A percentile compares a stretch with the other conserved stretches of the same genome.
These are phyloP conservation scores for Coracopsis vasa DNA, from an alignment of 2,113 vertebrate genomes.

Conservation along the genomic window DNA sequence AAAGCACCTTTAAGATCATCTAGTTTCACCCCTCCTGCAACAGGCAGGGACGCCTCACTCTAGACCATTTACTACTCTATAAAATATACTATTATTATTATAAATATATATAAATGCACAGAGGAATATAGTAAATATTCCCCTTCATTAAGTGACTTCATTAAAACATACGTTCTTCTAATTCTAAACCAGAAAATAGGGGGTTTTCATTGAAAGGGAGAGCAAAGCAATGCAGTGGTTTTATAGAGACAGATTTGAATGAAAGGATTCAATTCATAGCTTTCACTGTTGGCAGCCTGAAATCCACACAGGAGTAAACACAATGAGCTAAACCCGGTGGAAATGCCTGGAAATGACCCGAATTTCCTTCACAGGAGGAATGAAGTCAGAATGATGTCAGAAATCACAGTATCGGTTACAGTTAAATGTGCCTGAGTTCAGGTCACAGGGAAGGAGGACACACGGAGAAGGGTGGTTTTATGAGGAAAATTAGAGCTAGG, in stretches of 20 bases:
- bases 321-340: background rate
- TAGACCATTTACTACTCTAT: background rate
- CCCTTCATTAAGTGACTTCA: background rate
- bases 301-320: background rate
- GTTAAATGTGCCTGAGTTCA: background rate
- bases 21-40: background rate
- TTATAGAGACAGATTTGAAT: accelerated
- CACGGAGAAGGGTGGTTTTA: background rate
- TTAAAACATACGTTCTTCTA: background rate
- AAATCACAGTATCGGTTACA: accelerated
- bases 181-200: background rate
- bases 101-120: background rate
- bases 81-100: background rate
- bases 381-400: background rate
- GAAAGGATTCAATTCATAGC: background rate
- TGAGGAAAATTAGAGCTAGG: background rate
- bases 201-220: background rate
- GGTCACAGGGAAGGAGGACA: background rate
- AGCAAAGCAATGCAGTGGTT: background rate
- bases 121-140: background rate
- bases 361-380: background rate
- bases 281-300: background rate
- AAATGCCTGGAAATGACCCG: background rate
- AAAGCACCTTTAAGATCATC: background rate
- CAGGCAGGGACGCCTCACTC: background rate